Percentiles rank a stretch among this genome's conserved stretches.
Conservation (phyloP, 2,113 vertebrate genomes). For the Ginglymostoma cirratum region DNA sequence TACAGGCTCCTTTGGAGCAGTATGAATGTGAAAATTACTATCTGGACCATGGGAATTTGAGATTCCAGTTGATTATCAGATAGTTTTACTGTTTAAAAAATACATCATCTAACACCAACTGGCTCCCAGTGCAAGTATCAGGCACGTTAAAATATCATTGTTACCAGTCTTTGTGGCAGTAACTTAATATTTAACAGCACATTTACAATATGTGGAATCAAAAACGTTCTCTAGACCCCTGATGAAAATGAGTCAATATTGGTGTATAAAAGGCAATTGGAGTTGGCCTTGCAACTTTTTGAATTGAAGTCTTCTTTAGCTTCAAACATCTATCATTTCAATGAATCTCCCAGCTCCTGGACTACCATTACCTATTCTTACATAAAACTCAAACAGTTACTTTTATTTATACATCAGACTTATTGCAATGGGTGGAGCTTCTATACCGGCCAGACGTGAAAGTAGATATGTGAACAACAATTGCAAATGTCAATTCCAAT, state of each 20-base stretch:
- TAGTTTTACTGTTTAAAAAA: not conserved
- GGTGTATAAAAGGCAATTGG: not conserved
- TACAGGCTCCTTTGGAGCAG: not conserved
- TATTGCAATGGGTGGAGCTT: not conserved
- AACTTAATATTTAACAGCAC: not conserved
- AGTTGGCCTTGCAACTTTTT: not conserved
- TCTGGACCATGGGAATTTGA: not conserved
- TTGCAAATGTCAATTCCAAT: not conserved
- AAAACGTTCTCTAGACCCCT: not conserved
- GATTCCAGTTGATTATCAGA: not conserved
- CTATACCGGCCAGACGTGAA: not conserved
- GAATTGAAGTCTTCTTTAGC: not conserved
- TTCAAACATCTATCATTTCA: not conserved
- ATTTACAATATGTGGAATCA: not conserved
- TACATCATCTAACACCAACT: not conserved
- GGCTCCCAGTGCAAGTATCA: not conserved
- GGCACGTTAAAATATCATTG: not conserved
- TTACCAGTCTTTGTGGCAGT: not conserved
- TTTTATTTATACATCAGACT: not conserved
- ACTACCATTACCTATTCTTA: not conserved
- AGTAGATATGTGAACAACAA: no score
- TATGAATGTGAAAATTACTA: not conserved
- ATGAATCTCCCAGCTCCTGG: not conserved
- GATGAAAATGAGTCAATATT: not conserved
- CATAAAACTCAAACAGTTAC: not conserved